A percentile compares a stretch with the other conserved stretches of the same genome.
Evolutionary conservation across 1,140 invertebrate genomes (phyloP).

Genomic region (Drosophila sp.): DNA sequence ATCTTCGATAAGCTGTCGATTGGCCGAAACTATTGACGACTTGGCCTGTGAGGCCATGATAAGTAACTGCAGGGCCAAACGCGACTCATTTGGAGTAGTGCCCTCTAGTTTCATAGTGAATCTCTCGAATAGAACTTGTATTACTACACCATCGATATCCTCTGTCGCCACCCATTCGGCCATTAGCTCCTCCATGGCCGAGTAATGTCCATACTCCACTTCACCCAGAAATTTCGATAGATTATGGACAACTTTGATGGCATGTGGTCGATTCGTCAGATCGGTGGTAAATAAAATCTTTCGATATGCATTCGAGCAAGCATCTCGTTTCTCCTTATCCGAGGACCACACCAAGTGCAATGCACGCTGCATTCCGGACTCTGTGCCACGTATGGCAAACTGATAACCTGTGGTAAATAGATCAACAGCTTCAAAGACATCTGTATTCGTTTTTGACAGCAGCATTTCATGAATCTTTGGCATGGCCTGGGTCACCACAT

Average conservation of each 20-base stretch:
- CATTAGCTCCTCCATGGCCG: constrained; percentile 89
- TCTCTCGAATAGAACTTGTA: constrained; percentile 91
- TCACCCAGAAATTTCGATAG: constrained; percentile 86
- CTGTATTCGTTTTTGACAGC: constrained; percentile 89
- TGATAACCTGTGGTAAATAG: constrained; percentile 92
- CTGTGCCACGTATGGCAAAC: constrained; percentile 89
- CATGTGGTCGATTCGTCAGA: constrained; percentile 76
- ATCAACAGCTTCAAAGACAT: constrained; percentile 92
- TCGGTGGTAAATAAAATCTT: constrained; percentile 78
- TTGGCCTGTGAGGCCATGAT: constrained; percentile 88
- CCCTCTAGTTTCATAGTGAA: constrained; percentile 90
- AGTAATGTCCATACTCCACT: constrained; percentile 86
- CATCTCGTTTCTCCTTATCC: constrained; percentile 85
- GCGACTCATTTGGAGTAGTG: constrained; percentile 87
- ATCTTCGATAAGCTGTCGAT: constrained; percentile 84
- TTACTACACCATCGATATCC: constrained; percentile 84
- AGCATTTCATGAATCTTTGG: constrained; percentile 89
- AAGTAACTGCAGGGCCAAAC: constrained; percentile 88
- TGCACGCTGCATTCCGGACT: constrained; percentile 89
- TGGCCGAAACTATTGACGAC: constrained; percentile 84
- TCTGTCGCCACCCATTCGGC: constrained; percentile 86
- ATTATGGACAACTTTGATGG: constrained; percentile 85
- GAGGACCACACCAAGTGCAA: constrained; percentile 89
- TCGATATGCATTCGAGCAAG: constrained; percentile 85
- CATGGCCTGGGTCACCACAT: constrained; percentile 87